Evolutionary conservation across 2,888 invertebrate genomes (phyloP).

Genomic region (Drosophila mettleri): DNA sequence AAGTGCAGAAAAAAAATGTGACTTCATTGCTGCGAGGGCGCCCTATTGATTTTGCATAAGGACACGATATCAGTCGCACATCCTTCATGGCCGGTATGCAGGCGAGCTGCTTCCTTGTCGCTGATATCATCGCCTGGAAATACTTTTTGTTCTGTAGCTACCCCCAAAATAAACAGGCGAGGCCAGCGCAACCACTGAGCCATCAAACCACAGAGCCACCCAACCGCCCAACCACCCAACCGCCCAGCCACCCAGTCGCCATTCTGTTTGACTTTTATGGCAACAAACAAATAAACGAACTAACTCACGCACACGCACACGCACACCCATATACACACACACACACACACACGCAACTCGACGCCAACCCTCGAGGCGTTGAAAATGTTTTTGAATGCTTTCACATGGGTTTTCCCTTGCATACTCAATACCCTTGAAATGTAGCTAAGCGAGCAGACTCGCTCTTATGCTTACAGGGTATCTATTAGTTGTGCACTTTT

Average conservation of each 20-base stretch:
- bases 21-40: slow-evolving; percentile 46
- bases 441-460: too few relatives aligned
- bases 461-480: background rate
- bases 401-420: slow-evolving; percentile 28
- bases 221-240: slow-evolving; percentile 8
- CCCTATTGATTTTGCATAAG: slow-evolving; percentile 46
- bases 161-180: slow-evolving; percentile 19
- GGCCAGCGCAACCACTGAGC: slow-evolving; percentile 4
- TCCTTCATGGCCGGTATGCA: slow-evolving; percentile 54
- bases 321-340: background rate
- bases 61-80: slow-evolving; percentile 12
- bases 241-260: slow-evolving; percentile 29
- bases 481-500: too few relatives aligned
- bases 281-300: slow-evolving; percentile 54
- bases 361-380: slow-evolving; percentile 31
- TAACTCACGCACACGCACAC: slow-evolving; percentile 28
- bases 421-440: slow-evolving; percentile 7
- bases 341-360: slow-evolving; percentile 5
- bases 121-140: slow-evolving; percentile 58
- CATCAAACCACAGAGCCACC: slow-evolving; percentile 11
- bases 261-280: slow-evolving; percentile 58
- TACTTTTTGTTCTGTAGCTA: slow-evolving; percentile 9
- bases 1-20: slow-evolving; percentile 14
- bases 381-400: slow-evolving; percentile 41
- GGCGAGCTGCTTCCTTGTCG: slow-evolving; percentile 27